Conservation (phyloP, 1,140 invertebrate species). For the Dendrolimus kikuchii region DNA sequence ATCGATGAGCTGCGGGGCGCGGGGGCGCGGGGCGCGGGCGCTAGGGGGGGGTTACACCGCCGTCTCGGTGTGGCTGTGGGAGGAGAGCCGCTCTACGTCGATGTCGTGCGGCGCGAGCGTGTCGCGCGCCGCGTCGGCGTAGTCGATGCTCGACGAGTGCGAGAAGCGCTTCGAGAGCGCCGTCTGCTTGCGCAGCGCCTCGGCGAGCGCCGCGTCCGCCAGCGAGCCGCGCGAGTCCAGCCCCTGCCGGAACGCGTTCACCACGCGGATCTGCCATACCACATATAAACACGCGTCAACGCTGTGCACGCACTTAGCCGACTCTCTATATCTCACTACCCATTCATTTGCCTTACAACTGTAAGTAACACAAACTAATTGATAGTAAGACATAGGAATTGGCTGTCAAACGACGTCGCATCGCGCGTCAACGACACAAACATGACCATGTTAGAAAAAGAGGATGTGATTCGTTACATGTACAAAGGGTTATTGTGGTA, state of each 20-base stretch:
- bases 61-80: slow-evolving; percentile 94
- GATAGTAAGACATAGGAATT: too few species aligned
- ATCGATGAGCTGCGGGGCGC: slow-evolving; percentile 18
- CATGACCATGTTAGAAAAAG: too few species aligned
- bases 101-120: slow-evolving; percentile 91
- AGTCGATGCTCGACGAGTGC: slow-evolving; percentile 91
- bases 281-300: slow-evolving; percentile 12
- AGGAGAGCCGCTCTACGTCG: slow-evolving; percentile 91
- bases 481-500: too few species aligned
- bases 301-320: slow-evolving; percentile 6
- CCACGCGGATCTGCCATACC: slow-evolving; percentile 89
- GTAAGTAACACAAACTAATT: too few species aligned
- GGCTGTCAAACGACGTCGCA: too few species aligned
- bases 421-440: too few species aligned
- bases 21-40: slow-evolving; percentile 16
- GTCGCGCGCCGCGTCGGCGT: slow-evolving; percentile 90
- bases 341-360: too few species aligned
- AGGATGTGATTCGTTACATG: too few species aligned
- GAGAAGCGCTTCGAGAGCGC: slow-evolving; percentile 91
- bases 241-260: slow-evolving; percentile 99
- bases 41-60: slow-evolving; percentile 79
- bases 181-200: slow-evolving; percentile 92
- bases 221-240: slow-evolving; percentile 95
- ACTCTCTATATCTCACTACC: not conserved
- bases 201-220: slow-evolving; percentile 89